A percentile compares a stretch with the other conserved stretches of the same genome.
phyloP scores from a whole-genome alignment of 2,888 invertebrate genomes.

The Zaprionus obscuricornis region DNA sequence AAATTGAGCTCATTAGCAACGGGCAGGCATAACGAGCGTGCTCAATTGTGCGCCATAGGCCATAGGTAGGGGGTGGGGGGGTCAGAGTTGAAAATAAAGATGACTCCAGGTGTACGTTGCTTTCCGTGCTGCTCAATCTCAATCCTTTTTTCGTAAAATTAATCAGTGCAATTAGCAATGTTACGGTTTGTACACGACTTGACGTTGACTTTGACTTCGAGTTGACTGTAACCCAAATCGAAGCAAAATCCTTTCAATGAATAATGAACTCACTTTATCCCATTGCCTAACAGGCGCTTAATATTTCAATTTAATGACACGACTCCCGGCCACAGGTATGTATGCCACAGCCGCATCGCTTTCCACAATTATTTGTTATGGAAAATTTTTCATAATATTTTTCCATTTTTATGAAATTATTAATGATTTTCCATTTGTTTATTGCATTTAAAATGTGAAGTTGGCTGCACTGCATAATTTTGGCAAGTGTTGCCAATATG shows the following conservation, averaged over 20 bases:
- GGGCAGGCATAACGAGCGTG: slow-evolving; percentile 2
- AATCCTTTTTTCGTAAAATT: slow-evolving; percentile 54
- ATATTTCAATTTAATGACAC: slow-evolving; percentile 47
- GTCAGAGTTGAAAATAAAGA: too few species aligned
- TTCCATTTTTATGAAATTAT: too few species aligned
- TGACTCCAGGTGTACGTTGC: slow-evolving; percentile 11
- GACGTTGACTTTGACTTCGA: too few species aligned
- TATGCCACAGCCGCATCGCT: background rate
- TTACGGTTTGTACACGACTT: slow-evolving; percentile 9
- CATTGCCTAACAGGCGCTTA: slow-evolving; percentile 20
- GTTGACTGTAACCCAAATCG: slow-evolving; percentile 41
- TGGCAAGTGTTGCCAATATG: too few species aligned
- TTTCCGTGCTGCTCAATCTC: slow-evolving; percentile 11
- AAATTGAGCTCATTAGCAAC: slow-evolving; percentile 60
- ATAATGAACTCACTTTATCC: slow-evolving; percentile 29
- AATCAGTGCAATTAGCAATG: slow-evolving; percentile 65
- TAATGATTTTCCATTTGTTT: too few species aligned
- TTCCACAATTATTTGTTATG: slow-evolving; percentile 14
- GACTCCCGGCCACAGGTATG: background rate
- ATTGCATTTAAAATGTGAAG: too few species aligned
- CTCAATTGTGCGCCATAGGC: too few species aligned
- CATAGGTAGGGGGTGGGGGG: too few species aligned
- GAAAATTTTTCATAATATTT: too few species aligned
- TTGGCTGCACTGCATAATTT: too few species aligned
- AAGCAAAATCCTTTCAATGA: slow-evolving; percentile 21